A percentile compares a stretch with the other conserved stretches of the same genome.
These are phyloP conservation scores for Pachyseris speciosa DNA, from an alignment of 64 coral and sea anemone species.

Conservation along the genomic window DNA sequence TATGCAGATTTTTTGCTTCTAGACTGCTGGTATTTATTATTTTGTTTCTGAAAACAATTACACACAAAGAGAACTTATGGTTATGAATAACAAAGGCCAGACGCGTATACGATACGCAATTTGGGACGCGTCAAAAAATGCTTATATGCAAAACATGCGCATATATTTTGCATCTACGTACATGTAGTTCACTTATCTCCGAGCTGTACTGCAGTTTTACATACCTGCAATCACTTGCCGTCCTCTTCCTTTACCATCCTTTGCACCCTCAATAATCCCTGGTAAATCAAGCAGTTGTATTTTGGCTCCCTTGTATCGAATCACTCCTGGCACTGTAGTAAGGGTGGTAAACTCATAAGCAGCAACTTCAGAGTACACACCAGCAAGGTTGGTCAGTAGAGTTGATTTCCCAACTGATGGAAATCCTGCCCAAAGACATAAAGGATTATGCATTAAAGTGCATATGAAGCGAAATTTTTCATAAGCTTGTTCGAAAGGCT, in stretches of 20 bases:
- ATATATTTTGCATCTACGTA: too few species aligned
- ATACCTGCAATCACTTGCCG: slow-evolving; percentile 98
- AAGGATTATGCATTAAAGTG: neutral
- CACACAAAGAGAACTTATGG: too few species aligned
- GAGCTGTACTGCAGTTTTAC: neutral
- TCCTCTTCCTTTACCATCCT: slow-evolving; percentile 98
- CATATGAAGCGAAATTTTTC: too few species aligned
- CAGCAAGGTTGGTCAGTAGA: slow-evolving; percentile 92
- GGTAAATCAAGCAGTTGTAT: slow-evolving; percentile 95
- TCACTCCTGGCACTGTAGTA: slow-evolving; percentile 98
- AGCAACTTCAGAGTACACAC: slow-evolving; percentile 98
- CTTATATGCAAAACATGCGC: too few species aligned
- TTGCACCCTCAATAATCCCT: slow-evolving; percentile 99
- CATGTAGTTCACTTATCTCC: too few species aligned
- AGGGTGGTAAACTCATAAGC: slow-evolving; percentile 99
- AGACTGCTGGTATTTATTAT: too few species aligned
- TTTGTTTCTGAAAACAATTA: too few species aligned
- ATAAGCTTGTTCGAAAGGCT: too few species aligned
- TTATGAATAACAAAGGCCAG: too few species aligned
- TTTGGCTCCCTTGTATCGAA: slow-evolving; percentile 97
- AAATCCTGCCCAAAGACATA: slow-evolving; percentile 69
- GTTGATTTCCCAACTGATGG: slow-evolving; percentile 99
- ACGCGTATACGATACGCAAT: too few species aligned
- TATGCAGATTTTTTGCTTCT: too few species aligned
- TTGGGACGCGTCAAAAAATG: too few species aligned